Conservation (phyloP, 1,140 invertebrate genomes). For the Patella vulgata region DNA sequence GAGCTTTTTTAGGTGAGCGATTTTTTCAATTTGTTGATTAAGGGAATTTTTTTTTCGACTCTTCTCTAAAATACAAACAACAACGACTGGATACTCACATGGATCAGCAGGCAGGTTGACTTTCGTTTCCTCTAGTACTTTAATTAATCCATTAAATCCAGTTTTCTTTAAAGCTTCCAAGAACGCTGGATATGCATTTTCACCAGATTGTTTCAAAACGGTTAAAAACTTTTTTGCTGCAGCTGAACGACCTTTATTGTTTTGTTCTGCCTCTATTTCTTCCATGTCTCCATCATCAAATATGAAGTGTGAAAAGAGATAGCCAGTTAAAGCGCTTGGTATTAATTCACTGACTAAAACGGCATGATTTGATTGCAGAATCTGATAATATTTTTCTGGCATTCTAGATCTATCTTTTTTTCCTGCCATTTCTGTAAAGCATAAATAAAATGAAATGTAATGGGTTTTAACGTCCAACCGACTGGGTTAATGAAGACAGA, state of each 20-base stretch:
- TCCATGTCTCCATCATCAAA: background rate
- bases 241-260: background rate
- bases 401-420: too few relatives aligned
- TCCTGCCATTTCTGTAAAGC: too few relatives aligned
- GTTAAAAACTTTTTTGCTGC: background rate
- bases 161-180: slow-evolving; percentile 10
- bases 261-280: background rate
- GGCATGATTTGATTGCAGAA: background rate
- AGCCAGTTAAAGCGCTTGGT: background rate
- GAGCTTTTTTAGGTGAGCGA: too few relatives aligned
- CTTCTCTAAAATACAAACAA: too few relatives aligned
- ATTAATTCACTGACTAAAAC: background rate
- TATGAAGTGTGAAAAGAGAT: background rate
- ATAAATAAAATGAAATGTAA: too few relatives aligned
- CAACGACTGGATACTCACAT: too few relatives aligned
- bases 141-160: slow-evolving; percentile 7
- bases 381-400: slow-evolving; percentile 1
- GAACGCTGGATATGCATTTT: slow-evolving; percentile 19
- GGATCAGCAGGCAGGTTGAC: too few relatives aligned
- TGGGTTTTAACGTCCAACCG: too few relatives aligned
- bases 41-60: background rate
- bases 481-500: too few relatives aligned
- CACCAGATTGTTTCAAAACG: slow-evolving; percentile 1
- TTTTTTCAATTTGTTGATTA: background rate
- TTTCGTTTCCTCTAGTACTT: slow-evolving; percentile 16